Evolutionary conservation across 2,797 vertebrate species (phyloP).

Genomic region (Crax fasciolata): DNA sequence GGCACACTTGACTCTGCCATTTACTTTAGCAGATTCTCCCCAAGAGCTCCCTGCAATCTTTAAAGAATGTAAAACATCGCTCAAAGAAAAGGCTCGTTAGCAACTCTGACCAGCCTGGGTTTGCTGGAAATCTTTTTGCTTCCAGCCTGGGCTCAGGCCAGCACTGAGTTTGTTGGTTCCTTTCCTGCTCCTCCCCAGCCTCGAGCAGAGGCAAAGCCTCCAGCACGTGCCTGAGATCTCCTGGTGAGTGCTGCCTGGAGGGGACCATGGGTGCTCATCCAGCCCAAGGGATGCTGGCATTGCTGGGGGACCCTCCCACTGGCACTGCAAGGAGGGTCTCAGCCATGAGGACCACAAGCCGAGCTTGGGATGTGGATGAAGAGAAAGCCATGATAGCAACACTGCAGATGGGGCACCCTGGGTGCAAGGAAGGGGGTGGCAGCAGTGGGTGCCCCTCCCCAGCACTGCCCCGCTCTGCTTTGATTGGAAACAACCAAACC

Average conservation of each 20-base stretch:
- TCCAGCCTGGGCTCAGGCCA: constrained; percentile 80
- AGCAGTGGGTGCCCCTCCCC: neutral
- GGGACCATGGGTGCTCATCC: accelerated
- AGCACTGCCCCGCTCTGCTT: neutral
- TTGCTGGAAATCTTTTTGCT: constrained; percentile 83
- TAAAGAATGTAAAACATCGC: constrained; percentile 79
- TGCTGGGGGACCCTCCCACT: neutral
- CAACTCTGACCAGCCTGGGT: constrained; percentile 81
- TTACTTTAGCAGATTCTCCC: constrained; percentile 78
- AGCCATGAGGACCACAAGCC: accelerated
- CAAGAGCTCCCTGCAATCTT: constrained; percentile 75
- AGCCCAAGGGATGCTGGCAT: neutral
- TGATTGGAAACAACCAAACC: neutral
- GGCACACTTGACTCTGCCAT: constrained; percentile 80
- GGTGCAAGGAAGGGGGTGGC: neutral
- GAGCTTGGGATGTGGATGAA: neutral
- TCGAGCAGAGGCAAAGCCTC: constrained; percentile 53
- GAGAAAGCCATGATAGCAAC: neutral
- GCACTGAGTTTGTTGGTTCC: constrained; percentile 76
- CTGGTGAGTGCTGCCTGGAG: neutral
- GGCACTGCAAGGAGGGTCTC: neutral
- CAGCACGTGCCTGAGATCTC: neutral
- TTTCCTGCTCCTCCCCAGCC: constrained; percentile 21
- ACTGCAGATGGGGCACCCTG: neutral
- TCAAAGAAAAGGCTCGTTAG: constrained; percentile 85